A percentile compares a stretch with the other conserved stretches of the same genome.
Conservation (phyloP, 2,113 vertebrate genomes). For the Myiozetetes cayanensis region DNA sequence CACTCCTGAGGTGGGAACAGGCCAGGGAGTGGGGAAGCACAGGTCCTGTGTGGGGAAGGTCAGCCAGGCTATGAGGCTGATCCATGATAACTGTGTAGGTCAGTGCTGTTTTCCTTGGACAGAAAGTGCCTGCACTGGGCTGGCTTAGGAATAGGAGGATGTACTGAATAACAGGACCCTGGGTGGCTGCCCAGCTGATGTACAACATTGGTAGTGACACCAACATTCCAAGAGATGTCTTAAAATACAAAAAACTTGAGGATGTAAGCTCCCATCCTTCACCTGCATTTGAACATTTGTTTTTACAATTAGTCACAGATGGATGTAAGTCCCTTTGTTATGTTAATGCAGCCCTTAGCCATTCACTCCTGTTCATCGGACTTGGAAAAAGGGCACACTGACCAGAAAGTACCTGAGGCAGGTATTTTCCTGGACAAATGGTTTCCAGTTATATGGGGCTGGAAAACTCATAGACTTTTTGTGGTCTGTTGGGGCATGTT, state of each 20-base stretch:
- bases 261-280: neutral
- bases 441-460: neutral
- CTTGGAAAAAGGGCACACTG: neutral
- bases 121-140: neutral
- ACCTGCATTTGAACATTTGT: neutral
- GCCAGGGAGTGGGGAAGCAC: neutral
- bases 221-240: neutral
- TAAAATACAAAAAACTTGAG: neutral
- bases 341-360: neutral
- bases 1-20: fast-evolving
- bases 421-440: neutral
- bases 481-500: neutral
- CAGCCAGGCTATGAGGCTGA: neutral
- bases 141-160: neutral
- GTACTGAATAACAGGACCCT: neutral
- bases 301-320: neutral
- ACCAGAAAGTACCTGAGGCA: neutral
- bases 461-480: neutral
- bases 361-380: neutral
- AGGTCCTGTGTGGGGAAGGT: neutral
- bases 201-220: neutral
- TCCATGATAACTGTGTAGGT: neutral
- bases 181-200: neutral
- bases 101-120: neutral
- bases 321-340: neutral